Evolutionary conservation across 2,113 vertebrate species (phyloP).

Genomic region (Forbesichthys agassizii): DNA sequence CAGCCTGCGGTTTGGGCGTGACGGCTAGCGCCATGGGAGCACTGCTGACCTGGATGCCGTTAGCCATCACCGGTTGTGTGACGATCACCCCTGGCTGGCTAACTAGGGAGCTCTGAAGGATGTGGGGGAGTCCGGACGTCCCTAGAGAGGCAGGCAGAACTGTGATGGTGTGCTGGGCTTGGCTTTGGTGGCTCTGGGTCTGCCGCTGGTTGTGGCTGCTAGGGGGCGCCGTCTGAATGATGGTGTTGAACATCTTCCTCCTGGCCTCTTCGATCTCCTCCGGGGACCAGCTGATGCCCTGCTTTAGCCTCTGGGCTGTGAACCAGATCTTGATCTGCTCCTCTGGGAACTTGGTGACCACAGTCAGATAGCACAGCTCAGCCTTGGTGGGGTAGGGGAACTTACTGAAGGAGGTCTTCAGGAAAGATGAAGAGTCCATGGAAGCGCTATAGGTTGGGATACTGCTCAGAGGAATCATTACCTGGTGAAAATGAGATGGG

Average conservation of each 20-base stretch:
- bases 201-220: conserved; percentile 66
- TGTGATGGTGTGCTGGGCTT: conserved; percentile 83
- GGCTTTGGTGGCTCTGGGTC: conserved; percentile 55
- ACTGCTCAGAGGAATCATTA: conserved; percentile 98
- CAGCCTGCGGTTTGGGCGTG: conserved; percentile 82
- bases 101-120: conserved; percentile 88
- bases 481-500: conserved; percentile 50
- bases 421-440: conserved; percentile 96
- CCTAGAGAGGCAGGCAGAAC: conserved; percentile 90
- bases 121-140: conserved; percentile 82
- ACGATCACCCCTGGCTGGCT: conserved; percentile 90
- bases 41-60: conserved; percentile 86
- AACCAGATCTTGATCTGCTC: conserved; percentile 99
- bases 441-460: conserved; percentile 94
- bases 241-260: conserved; percentile 98
- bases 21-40: conserved; percentile 86
- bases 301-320: conserved; percentile 95
- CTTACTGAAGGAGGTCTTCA: conserved; percentile 97
- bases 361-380: conserved; percentile 95
- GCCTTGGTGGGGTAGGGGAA: conserved; percentile 98
- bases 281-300: conserved; percentile 99
- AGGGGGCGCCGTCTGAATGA: conserved; percentile 88
- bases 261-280: conserved; percentile 98
- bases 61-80: conserved; percentile 89
- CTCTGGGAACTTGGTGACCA: conserved; percentile 97